Evolutionary conservation across 2,113 vertebrate species (phyloP).

Genomic region (Phyllostomus discolor): DNA sequence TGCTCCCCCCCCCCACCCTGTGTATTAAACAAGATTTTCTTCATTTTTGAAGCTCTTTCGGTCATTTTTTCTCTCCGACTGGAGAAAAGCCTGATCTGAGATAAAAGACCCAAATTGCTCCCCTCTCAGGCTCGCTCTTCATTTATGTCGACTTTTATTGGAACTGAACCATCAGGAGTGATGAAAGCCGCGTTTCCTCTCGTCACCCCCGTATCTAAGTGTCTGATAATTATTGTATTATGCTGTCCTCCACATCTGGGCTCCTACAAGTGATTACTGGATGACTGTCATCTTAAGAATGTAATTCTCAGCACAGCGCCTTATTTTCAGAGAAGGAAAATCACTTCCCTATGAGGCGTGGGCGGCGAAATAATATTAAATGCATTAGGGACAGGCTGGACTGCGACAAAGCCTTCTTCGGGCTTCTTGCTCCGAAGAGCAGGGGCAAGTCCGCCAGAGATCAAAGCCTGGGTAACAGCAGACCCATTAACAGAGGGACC

Average conservation of each 20-base stretch:
- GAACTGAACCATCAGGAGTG: constrained; percentile 27
- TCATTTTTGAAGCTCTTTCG: constrained; percentile 40
- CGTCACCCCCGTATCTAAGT: not conserved
- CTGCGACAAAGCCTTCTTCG: constrained; percentile 26
- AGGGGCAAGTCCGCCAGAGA: constrained; percentile 38
- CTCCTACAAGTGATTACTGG: constrained; percentile 69
- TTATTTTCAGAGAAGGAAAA: constrained; percentile 64
- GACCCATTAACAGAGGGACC: constrained; percentile 46
- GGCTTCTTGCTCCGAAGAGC: constrained; percentile 36
- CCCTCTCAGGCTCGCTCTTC: constrained; percentile 42
- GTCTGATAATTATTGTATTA: constrained; percentile 49
- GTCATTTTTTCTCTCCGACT: constrained; percentile 10
- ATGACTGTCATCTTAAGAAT: constrained; percentile 65
- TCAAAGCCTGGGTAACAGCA: constrained; percentile 58
- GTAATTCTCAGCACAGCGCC: constrained; percentile 41
- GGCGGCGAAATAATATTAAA: constrained; percentile 47
- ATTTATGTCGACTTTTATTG: constrained; percentile 64
- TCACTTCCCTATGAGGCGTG: constrained; percentile 43
- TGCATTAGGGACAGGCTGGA: constrained; percentile 32
- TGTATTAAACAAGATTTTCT: constrained; percentile 32
- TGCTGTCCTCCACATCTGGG: constrained; percentile 52
- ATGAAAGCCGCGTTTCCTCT: constrained; percentile 19
- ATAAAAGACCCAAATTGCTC: constrained; percentile 65
- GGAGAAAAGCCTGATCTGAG: constrained; percentile 33
- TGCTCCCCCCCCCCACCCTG: not conserved